Evolutionary conservation across 2,113 vertebrate genomes (phyloP).

Genomic region (Archilochus colubris): DNA sequence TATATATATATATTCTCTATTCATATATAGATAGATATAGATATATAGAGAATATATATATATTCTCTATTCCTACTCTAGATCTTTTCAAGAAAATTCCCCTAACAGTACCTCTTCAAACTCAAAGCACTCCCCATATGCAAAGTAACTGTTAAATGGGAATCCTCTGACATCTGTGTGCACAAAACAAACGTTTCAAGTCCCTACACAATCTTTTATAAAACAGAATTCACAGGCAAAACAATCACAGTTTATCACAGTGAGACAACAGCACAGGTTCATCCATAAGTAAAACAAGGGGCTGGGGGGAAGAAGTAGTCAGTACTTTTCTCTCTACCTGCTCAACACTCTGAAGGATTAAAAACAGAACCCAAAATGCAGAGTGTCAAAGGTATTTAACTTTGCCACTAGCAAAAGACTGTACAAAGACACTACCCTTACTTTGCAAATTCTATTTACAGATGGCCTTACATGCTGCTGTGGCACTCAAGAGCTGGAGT

Average conservation of each 20-base stretch:
- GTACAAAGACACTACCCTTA: neutral
- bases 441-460: neutral
- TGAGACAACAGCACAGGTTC: neutral
- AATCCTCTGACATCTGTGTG: neutral
- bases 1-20: too few relatives aligned
- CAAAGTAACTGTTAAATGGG: neutral
- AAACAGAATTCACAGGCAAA: neutral
- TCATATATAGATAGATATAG: too few relatives aligned
- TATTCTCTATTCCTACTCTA: neutral
- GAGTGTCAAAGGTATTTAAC: neutral
- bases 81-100: neutral
- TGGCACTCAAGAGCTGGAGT: neutral
- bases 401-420: neutral
- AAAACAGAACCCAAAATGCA: neutral
- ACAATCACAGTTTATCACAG: neutral
- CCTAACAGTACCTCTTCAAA: neutral
- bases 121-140: neutral
- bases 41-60: too few relatives aligned
- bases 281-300: neutral
- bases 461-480: neutral
- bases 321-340: neutral
- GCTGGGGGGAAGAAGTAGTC: accelerated
- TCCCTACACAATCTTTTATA: neutral
- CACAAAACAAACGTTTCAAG: neutral
- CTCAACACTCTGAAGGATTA: neutral